phyloP scores from a whole-genome alignment of 2,797 vertebrate genomes.

The Jordanella pulchra region DNA sequence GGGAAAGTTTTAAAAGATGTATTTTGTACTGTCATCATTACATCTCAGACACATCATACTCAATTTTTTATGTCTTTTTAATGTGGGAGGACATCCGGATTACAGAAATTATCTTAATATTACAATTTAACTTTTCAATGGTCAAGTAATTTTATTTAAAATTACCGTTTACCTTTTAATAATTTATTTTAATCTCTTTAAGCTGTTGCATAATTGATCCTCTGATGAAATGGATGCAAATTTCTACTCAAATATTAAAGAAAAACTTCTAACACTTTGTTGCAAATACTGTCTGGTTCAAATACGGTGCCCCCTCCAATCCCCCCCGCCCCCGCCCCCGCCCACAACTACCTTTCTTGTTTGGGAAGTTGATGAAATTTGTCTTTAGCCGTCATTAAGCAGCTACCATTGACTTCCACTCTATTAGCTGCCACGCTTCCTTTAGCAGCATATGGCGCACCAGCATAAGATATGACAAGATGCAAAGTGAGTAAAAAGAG shows the following conservation, averaged over 20 bases:
- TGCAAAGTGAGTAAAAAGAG: slow-evolving; percentile 61
- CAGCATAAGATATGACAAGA: slow-evolving; percentile 80
- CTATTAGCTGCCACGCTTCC: slow-evolving; percentile 81
- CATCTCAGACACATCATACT: no score
- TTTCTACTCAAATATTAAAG: neutral
- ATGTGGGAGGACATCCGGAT: neutral
- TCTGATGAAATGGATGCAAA: neutral
- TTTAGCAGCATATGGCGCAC: slow-evolving; percentile 80
- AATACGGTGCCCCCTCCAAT: no score
- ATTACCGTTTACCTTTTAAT: neutral
- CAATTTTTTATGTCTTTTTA: neutral
- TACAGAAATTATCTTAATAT: neutral
- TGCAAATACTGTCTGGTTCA: neutral
- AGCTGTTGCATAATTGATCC: neutral
- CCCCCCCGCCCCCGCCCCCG: no score
- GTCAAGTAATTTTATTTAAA: neutral
- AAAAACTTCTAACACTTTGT: neutral
- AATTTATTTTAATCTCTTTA: neutral
- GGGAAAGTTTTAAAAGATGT: no score
- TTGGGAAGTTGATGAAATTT: slow-evolving; percentile 81
- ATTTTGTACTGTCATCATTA: neutral
- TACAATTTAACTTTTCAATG: neutral
- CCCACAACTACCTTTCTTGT: slow-evolving; percentile 65
- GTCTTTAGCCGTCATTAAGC: slow-evolving; percentile 80
- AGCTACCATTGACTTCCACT: slow-evolving; percentile 76